These are phyloP conservation scores for Macrosiphum euphorbiae DNA, from an alignment of 2,888 invertebrate genomes.

Conservation along the genomic window DNA sequence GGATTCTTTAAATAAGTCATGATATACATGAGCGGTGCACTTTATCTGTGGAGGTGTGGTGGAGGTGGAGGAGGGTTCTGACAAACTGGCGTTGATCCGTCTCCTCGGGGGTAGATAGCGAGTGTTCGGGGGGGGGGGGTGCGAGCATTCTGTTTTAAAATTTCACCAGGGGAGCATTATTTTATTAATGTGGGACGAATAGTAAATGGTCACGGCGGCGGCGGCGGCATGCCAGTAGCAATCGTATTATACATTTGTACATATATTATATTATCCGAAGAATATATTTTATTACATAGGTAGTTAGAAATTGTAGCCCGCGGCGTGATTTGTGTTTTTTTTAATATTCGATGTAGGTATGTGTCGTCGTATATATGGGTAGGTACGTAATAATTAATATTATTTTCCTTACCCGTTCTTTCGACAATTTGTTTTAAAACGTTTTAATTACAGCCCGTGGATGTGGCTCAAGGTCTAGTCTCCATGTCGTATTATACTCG, in stretches of 20 bases:
- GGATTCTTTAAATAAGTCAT: constrained; percentile 6
- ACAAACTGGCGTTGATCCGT: neutral
- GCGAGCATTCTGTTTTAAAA: constrained; percentile 33
- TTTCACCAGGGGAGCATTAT: constrained; percentile 39
- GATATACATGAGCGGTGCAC: neutral
- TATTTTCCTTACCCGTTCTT: neutral
- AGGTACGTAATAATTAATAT: neutral
- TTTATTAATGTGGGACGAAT: constrained; percentile 45
- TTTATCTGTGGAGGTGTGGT: neutral
- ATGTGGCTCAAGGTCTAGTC: neutral
- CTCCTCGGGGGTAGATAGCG: neutral
- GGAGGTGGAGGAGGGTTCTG: neutral
- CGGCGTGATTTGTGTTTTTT: constrained; percentile 47
- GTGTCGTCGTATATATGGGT: neutral
- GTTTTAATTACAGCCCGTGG: constrained; percentile 41
- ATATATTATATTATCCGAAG: neutral
- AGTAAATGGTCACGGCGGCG: neutral
- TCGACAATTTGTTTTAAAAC: constrained; percentile 44
- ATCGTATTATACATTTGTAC: neutral
- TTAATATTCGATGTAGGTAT: neutral
- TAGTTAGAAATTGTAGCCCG: constrained; percentile 12
- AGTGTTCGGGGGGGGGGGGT: too few relatives aligned
- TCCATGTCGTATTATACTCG: neutral
- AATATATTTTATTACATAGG: neutral
- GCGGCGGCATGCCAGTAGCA: neutral